These are phyloP conservation scores for Myotis planiceps DNA, from an alignment of 2,797 vertebrate species.

Conservation along the genomic window DNA sequence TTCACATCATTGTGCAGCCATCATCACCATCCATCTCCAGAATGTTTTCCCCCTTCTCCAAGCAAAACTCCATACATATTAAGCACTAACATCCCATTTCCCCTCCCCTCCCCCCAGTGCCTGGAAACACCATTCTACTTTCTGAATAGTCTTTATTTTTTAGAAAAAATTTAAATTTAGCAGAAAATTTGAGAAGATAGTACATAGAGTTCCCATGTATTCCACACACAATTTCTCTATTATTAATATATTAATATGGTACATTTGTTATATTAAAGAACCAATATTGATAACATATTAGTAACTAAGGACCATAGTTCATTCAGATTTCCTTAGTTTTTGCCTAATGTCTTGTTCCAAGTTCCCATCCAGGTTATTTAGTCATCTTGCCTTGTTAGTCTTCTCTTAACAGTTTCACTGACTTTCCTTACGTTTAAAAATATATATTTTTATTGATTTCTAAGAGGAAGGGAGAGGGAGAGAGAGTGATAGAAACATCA, in stretches of 20 bases:
- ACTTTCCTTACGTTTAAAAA: neutral
- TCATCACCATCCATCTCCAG: neutral
- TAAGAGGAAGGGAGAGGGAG: too few relatives aligned
- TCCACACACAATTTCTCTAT: neutral
- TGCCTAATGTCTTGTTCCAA: neutral
- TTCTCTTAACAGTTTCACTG: neutral
- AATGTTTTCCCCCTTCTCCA: neutral
- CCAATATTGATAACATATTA: neutral
- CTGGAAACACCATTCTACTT: neutral
- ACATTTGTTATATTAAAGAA: neutral
- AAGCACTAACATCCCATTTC: neutral
- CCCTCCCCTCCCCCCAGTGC: neutral
- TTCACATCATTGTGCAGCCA: neutral
- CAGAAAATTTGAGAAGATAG: neutral
- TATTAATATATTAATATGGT: neutral
- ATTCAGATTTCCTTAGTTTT: neutral
- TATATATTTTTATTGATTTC: too few relatives aligned
- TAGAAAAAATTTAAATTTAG: neutral
- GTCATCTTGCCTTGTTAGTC: neutral
- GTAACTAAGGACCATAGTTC: neutral
- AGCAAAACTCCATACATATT: neutral
- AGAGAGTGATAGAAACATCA: too few relatives aligned
- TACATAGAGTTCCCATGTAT: too few relatives aligned
- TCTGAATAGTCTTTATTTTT: neutral
- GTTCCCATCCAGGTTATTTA: neutral